Evolutionary conservation across 2,888 invertebrate genomes (phyloP).

Genomic region (Agriotes lineatus): DNA sequence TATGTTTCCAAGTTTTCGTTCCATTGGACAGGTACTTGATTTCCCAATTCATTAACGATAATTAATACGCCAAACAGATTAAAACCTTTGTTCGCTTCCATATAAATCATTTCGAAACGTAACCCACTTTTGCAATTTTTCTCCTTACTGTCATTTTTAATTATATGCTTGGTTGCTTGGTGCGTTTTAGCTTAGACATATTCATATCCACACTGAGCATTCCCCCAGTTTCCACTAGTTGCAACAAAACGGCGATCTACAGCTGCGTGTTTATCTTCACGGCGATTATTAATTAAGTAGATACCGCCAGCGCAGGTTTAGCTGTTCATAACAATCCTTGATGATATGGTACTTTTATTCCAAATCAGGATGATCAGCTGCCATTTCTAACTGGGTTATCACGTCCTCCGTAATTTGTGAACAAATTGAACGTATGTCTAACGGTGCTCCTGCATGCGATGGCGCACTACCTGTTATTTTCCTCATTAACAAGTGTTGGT

Average conservation of each 20-base stretch:
- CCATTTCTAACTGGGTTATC: constrained; percentile 23
- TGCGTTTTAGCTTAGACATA: neutral
- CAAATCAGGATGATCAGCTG: constrained; percentile 2
- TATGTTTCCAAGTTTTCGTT: too few relatives aligned
- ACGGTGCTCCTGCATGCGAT: constrained; percentile 20
- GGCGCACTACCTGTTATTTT: constrained; percentile 4
- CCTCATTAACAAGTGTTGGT: constrained; percentile 25
- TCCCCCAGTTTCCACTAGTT: constrained; percentile 15
- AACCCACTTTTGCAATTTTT: constrained; percentile 26
- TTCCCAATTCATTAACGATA: constrained; percentile 11
- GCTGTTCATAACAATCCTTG: constrained; percentile 22
- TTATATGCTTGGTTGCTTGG: constrained; percentile 4
- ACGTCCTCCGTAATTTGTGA: constrained; percentile 11
- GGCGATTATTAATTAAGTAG: constrained; percentile 14
- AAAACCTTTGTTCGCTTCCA: constrained; percentile 11
- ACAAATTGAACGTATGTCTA: constrained; percentile 14
- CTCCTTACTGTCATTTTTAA: constrained; percentile 19
- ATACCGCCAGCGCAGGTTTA: neutral
- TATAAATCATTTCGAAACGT: constrained; percentile 19
- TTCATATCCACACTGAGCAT: neutral
- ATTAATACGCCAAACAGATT: constrained; percentile 2
- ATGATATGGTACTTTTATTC: constrained; percentile 22
- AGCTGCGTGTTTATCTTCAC: constrained; percentile 5
- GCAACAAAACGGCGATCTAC: neutral
- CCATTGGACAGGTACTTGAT: too few relatives aligned